Evolutionary conservation across 2,797 vertebrate genomes (phyloP), one percentile per base, ranked within the genome.

Genomic region (Cottoperca gobio): DNA sequence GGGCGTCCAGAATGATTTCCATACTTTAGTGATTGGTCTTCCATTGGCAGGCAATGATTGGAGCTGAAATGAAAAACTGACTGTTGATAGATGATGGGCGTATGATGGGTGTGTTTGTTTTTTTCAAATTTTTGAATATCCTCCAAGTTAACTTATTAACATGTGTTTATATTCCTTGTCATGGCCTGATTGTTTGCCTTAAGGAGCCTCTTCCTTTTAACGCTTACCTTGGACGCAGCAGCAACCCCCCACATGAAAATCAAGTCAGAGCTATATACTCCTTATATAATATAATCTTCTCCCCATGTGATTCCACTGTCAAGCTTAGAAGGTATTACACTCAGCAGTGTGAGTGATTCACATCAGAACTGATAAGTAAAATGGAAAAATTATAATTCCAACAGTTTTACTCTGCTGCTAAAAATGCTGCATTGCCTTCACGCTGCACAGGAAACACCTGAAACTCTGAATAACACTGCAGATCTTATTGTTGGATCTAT

Each of bases 141-240:
- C 16, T 63, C 69, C 52, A 48, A 60, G 42, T 40, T 80, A 50
- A 23, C 63, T 48, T 72, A 24, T 42, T 65, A 77, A 73, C 84
- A 81, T 77, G 6, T 90, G 89, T 89, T 84, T 86, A 65, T 74
- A 82, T 91, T 91, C 69, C 55, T n/a, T 7, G 5, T 49, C 63
- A 80, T 68, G 60, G 73, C 43, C 64, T 57, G 58, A 66, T 64
- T 66, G 54, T 86, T 85, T 72, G 37, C 28, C 0, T 8, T 48
- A 82, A 90, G 73, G 52, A 81, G 59, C 74, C 63, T 61, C 59
- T 81, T 88, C 79, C 35, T 64, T 40, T 24, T 59, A 67, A 82
- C 19, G 7, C 49, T 74, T 86, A 81, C 66, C 71, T 80, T 77
- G 64, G 71, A 76, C 28, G 24, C n/a, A n/a, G n/a, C 31, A 33